These are phyloP conservation scores for Vannuccia rotundouncinata DNA, from an alignment of 2,888 invertebrate species.

Conservation along the genomic window DNA sequence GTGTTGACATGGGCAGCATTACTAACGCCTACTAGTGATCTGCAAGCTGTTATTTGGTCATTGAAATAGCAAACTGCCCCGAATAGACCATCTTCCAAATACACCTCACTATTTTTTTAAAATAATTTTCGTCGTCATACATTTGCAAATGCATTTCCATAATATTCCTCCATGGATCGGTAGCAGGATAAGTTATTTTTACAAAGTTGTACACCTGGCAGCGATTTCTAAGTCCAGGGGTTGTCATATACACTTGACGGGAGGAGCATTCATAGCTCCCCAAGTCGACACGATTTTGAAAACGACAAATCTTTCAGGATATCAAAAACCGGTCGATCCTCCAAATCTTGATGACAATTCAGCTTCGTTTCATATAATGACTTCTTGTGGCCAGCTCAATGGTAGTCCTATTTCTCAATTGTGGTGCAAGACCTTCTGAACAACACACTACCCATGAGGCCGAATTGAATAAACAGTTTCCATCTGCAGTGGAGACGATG, in stretches of 20 bases:
- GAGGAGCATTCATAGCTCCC: neutral
- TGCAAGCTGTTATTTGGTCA: neutral
- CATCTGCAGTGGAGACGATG: neutral
- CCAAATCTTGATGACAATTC: neutral
- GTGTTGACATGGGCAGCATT: neutral
- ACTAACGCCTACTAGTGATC: neutral
- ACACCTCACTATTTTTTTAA: neutral
- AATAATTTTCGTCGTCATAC: neutral
- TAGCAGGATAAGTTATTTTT: neutral
- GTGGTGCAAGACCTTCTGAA: neutral
- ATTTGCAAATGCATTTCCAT: neutral
- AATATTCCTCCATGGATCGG: neutral
- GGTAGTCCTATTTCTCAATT: neutral
- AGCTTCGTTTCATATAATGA: neutral
- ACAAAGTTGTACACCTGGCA: neutral
- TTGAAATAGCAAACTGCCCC: neutral
- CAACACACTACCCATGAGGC: neutral
- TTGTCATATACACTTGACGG: neutral
- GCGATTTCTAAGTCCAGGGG: neutral
- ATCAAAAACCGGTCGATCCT: neutral
- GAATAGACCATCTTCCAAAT: neutral
- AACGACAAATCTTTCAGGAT: neutral
- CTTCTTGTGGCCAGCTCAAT: neutral
- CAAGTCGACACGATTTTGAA: neutral
- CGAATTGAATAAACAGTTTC: neutral